Evolutionary conservation across 2,797 vertebrate species (phyloP).

Genomic region (Myiothlypis coronata): DNA sequence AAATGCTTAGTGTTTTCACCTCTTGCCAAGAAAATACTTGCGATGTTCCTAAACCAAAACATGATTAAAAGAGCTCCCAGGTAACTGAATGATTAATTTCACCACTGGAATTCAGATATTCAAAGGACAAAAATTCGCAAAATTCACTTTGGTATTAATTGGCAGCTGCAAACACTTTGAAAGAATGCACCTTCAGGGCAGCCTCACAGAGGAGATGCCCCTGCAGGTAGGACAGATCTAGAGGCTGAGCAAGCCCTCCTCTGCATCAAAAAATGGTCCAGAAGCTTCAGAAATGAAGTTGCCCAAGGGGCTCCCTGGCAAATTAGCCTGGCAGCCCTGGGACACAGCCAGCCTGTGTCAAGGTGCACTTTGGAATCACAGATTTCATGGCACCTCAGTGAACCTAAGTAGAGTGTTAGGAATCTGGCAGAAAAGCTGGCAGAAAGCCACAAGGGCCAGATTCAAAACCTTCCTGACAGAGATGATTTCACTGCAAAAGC

Average conservation of each 20-base stretch:
- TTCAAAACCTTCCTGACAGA: neutral
- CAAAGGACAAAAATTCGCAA: neutral
- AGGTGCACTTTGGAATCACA: neutral
- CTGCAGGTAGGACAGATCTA: neutral
- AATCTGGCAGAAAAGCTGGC: neutral
- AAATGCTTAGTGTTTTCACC: neutral
- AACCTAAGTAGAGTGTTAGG: neutral
- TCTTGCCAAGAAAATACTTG: neutral
- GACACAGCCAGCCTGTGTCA: neutral
- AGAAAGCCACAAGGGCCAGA: neutral
- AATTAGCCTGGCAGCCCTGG: neutral
- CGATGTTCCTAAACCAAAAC: neutral
- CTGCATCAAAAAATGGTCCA: neutral
- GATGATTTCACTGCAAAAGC: neutral
- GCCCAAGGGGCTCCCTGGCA: neutral
- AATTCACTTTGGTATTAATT: neutral
- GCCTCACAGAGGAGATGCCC: neutral
- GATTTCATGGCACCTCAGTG: neutral
- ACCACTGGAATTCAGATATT: neutral
- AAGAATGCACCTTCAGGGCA: neutral
- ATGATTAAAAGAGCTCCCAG: neutral
- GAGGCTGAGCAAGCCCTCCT: neutral
- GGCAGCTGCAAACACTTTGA: neutral
- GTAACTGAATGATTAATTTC: neutral
- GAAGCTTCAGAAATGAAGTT: neutral